These are phyloP conservation scores for Saguinus oedipus DNA, from an alignment of 2,797 vertebrate genomes.

Conservation along the genomic window DNA sequence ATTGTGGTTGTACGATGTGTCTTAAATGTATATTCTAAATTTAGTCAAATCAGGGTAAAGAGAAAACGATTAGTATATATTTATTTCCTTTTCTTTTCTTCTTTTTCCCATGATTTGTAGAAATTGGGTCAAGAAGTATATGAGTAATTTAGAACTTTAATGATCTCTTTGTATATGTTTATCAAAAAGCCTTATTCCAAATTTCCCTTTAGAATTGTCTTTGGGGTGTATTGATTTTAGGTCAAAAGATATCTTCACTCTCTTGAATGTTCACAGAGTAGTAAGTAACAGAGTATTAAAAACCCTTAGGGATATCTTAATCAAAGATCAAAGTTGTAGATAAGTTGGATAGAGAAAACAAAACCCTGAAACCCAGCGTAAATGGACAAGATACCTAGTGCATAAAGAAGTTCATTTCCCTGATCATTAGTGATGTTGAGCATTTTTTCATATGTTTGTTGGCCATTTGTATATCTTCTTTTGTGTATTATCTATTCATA, in stretches of 20 bases:
- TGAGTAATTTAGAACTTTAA: background rate
- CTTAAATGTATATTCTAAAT: background rate
- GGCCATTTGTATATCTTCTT: no score
- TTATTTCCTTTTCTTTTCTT: background rate
- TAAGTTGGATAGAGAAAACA: background rate
- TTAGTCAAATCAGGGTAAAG: background rate
- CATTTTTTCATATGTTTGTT: no score
- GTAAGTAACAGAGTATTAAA: background rate
- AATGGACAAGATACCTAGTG: background rate
- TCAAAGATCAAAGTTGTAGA: background rate
- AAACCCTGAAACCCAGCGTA: background rate
- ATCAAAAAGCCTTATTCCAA: background rate
- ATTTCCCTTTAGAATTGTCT: background rate
- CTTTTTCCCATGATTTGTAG: background rate
- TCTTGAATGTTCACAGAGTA: background rate
- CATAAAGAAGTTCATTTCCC: background rate
- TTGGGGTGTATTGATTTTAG: background rate
- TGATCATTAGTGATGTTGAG: no score
- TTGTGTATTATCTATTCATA: no score
- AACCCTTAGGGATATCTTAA: background rate
- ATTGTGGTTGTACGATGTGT: background rate
- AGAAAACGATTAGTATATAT: background rate
- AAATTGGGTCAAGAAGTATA: background rate
- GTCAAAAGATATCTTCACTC: background rate
- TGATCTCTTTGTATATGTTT: background rate